Percentiles rank a stretch among this genome's conserved stretches.
These are phyloP conservation scores for Myotis yumanensis DNA, from an alignment of 2,113 vertebrate genomes.

Conservation along the genomic window DNA sequence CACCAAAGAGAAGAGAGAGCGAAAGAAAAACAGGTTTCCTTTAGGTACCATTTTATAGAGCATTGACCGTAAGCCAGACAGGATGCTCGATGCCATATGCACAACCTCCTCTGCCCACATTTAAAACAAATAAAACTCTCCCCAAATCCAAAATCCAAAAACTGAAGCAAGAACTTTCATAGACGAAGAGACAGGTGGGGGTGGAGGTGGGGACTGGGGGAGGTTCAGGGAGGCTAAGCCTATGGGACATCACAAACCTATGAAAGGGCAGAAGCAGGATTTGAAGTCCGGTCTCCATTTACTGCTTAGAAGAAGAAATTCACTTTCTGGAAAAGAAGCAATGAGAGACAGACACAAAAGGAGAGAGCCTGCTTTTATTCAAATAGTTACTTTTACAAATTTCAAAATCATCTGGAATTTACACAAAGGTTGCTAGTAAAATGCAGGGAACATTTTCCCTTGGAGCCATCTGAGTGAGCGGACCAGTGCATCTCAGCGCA, in stretches of 20 bases:
- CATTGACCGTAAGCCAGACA: background rate
- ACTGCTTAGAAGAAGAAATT: background rate
- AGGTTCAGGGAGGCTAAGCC: background rate
- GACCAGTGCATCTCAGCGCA: background rate
- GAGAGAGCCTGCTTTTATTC: background rate
- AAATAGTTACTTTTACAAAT: background rate
- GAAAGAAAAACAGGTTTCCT: background rate
- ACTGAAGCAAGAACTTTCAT: background rate
- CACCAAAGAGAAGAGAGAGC: background rate
- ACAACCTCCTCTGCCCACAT: background rate
- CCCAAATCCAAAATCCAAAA: background rate
- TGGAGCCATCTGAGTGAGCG: background rate
- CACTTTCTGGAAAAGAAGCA: conserved; percentile 19
- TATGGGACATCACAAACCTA: background rate
- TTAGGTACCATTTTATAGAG: background rate
- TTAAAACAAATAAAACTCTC: background rate
- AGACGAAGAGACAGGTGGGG: background rate
- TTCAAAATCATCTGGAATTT: conserved; percentile 1
- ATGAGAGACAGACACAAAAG: background rate
- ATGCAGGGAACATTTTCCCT: background rate
- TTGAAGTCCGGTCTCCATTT: background rate
- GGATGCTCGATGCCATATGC: background rate
- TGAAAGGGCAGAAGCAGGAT: background rate
- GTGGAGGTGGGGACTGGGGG: background rate
- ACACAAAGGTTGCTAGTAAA: background rate